A percentile compares a stretch with the other conserved stretches of the same genome.
Evolutionary conservation across 2,113 vertebrate genomes (phyloP).

Genomic region (Xiphophorus couchianus): DNA sequence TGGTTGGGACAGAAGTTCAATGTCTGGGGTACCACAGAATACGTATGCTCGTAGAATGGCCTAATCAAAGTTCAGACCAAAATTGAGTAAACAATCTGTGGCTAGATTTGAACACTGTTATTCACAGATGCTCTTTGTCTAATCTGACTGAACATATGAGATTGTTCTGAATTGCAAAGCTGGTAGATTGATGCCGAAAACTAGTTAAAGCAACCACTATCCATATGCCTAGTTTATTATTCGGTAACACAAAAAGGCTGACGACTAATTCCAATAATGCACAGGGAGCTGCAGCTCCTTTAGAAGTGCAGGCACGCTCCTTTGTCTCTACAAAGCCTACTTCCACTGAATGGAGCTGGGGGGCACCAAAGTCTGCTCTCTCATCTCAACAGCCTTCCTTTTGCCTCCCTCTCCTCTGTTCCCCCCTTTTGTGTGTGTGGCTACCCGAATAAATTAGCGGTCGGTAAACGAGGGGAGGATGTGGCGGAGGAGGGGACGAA

Average conservation of each 20-base stretch:
- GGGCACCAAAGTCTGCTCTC: constrained; percentile 82
- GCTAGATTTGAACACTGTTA: no score
- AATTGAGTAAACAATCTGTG: not conserved
- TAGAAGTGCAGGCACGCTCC: constrained; percentile 34
- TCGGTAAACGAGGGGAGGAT: constrained; percentile 41
- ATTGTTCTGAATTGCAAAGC: not conserved
- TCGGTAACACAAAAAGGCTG: not conserved
- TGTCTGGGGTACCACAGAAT: not conserved
- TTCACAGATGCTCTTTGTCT: not conserved
- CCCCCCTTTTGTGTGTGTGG: constrained; percentile 71
- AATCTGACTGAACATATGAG: not conserved
- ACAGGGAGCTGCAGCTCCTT: not conserved
- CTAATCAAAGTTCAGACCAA: not conserved
- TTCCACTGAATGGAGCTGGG: constrained; percentile 80
- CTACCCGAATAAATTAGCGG: constrained; percentile 81
- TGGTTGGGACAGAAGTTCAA: not conserved
- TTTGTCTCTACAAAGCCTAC: constrained; percentile 75
- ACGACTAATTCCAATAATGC: no score
- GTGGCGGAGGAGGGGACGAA: constrained; percentile 47
- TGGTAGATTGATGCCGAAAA: not conserved
- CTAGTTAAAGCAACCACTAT: not conserved
- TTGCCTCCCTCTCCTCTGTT: constrained; percentile 17
- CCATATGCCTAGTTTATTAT: not conserved
- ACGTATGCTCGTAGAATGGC: not conserved
- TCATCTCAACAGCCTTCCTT: constrained; percentile 36